Conservation (phyloP, 2,113 vertebrate genomes). For the Ardeotis arabs region DNA sequence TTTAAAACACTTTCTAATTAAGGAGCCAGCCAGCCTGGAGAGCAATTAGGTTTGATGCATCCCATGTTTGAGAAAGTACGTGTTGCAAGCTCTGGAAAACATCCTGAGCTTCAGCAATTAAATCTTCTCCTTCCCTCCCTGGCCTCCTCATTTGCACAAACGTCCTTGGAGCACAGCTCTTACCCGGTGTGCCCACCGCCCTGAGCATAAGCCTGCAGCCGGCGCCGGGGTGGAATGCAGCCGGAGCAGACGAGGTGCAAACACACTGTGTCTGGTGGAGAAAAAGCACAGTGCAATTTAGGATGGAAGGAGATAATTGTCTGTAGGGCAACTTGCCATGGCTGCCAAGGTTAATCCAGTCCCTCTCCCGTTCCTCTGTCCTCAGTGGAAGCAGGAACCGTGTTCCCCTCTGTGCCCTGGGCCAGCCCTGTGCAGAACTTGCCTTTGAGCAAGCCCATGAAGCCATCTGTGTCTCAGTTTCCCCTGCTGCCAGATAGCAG, state of each 20-base stretch:
- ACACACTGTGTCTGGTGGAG: neutral
- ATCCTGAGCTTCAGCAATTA: constrained; percentile 44
- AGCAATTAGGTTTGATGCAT: constrained; percentile 70
- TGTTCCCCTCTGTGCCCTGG: neutral
- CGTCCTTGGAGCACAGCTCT: neutral
- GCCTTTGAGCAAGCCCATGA: neutral
- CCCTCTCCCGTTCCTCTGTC: neutral
- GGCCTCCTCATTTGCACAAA: neutral
- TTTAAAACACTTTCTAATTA: constrained; percentile 73
- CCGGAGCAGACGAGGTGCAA: neutral
- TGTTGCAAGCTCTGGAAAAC: constrained; percentile 48
- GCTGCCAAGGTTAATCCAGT: neutral
- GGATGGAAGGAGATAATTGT: neutral
- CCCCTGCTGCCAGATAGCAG: neutral
- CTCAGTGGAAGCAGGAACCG: neutral
- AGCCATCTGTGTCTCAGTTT: neutral
- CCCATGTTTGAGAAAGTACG: constrained; percentile 13
- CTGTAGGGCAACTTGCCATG: neutral
- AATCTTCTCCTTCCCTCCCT: neutral
- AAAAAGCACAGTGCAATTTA: neutral
- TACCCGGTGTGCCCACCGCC: neutral
- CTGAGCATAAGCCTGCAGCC: neutral
- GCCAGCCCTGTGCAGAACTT: neutral
- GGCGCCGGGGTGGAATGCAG: rapidly evolving
- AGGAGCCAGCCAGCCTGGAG: constrained; percentile 54